Conservation (phyloP, 2,797 vertebrate species). For the Oreochromis mossambicus region DNA sequence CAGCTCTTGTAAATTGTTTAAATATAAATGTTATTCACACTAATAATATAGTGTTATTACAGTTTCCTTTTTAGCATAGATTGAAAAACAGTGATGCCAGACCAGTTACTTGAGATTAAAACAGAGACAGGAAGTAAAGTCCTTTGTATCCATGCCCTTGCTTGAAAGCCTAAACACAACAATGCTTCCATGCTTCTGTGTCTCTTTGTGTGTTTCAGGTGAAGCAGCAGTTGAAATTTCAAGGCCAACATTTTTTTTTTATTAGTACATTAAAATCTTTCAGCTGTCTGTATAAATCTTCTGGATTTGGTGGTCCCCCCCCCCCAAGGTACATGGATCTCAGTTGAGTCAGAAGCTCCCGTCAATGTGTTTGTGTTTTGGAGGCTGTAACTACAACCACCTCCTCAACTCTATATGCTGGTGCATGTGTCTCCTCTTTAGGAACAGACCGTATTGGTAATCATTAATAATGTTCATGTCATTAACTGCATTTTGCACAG, state of each 20-base stretch:
- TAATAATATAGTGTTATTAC: background rate
- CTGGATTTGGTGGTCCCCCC: too few species aligned
- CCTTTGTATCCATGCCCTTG: background rate
- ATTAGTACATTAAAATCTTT: background rate
- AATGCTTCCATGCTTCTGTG: background rate
- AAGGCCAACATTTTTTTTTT: background rate
- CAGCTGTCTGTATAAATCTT: too few species aligned
- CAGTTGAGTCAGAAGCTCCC: too few species aligned
- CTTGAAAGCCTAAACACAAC: background rate
- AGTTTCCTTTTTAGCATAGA: background rate
- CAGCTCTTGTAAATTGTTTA: background rate
- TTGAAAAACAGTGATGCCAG: background rate
- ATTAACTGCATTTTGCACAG: background rate
- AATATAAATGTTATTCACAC: background rate
- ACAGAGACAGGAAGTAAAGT: background rate
- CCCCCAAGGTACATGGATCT: too few species aligned
- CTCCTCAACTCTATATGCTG: too few species aligned
- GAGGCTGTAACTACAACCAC: too few species aligned
- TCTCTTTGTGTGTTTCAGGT: background rate
- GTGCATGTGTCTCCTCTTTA: too few species aligned
- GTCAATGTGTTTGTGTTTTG: too few species aligned
- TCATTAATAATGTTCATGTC: rapidly evolving
- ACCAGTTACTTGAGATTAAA: background rate
- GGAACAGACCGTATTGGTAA: too few species aligned
- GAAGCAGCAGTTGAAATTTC: background rate